phyloP scores from a whole-genome alignment of 2,797 vertebrate species.

The Rhinogobio ventralis region DNA sequence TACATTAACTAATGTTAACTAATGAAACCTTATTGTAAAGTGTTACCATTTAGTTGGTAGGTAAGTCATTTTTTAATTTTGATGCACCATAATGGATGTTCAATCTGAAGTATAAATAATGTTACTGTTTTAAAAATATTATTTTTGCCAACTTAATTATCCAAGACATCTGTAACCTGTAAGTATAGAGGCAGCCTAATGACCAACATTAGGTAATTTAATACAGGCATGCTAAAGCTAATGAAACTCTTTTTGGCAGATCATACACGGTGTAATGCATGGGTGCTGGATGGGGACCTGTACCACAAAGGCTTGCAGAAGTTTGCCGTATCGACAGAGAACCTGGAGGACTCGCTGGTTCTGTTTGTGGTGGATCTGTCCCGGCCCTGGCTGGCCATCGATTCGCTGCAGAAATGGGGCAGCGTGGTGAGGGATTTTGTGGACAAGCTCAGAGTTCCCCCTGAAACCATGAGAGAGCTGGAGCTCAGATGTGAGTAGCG shows the following conservation, averaged over 20 bases:
- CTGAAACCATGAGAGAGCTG: conserved; percentile 95
- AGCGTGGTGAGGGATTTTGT: conserved; percentile 94
- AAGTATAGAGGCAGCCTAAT: neutral
- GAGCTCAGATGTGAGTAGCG: conserved; percentile 91
- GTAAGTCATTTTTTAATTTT: too few relatives aligned
- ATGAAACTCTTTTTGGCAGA: conserved; percentile 76
- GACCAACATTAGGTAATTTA: neutral
- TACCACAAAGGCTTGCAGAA: conserved; percentile 98
- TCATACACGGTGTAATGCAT: conserved; percentile 94
- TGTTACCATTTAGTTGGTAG: too few relatives aligned
- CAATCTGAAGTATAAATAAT: neutral
- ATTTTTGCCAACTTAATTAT: neutral
- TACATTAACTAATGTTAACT: too few relatives aligned
- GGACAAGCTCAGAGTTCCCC: conserved; percentile 94
- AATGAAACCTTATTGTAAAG: too few relatives aligned
- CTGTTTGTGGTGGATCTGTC: conserved; percentile 94
- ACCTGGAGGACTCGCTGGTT: conserved; percentile 88
- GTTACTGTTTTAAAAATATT: neutral
- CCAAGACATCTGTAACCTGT: neutral
- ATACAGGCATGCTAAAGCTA: conserved; percentile 10
- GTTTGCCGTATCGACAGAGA: conserved; percentile 88
- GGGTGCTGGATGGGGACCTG: conserved; percentile 97
- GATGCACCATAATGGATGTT: neutral
- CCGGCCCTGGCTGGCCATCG: conserved; percentile 94
- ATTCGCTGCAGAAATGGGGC: conserved; percentile 98